Evolutionary conservation across 2,797 vertebrate species (phyloP), one percentile per base, ranked within the genome.

Genomic region (Trachurus trachurus): DNA sequence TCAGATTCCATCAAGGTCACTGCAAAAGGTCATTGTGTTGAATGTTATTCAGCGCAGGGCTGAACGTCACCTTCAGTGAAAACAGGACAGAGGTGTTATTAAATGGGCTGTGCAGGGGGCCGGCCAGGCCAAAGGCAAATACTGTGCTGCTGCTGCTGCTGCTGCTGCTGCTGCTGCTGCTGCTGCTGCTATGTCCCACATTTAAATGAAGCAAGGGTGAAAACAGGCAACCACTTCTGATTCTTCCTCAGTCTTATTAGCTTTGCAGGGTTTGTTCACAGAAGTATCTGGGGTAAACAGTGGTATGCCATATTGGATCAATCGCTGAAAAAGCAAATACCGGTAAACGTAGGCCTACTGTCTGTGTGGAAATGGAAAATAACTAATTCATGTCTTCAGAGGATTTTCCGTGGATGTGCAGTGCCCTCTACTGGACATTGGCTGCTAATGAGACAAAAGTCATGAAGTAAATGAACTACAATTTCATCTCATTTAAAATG

Each of bases 371-470:
- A 53, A 42, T 15, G 2, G 4, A 65, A 34, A 54, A 15, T 2
- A 9, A 9, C 0, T 5, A 6, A 1, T 12, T 3, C 8, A 1
- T 26, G 15, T 13, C 0, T 29, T 9, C 0, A 17, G 2, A 40
- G 8, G 42, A 49, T 29, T 37, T 59, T 8, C 39, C 31, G 26
- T 52, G 5, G 15, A 31, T 29, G 7, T 60, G 21, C 49, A 81
- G 59, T 26, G 65, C 1, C 64, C 67, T 74, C 87, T 81, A 49
- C 16, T 76, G 89, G 80, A 5, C 0, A 71, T 42, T 10, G 2
- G 1, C 29, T 60, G 22, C 0, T 67, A 44, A 17, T 8, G 42
- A 57, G 11, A 40, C 17, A 26, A 22, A 37, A 40, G 2, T 17
- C 3, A 21, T 21, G 12, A 31, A 16, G 9, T 9, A 64, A 73